These are phyloP conservation scores for Acyrthosiphon pisum DNA, from an alignment of 1,140 invertebrate genomes.

Conservation along the genomic window DNA sequence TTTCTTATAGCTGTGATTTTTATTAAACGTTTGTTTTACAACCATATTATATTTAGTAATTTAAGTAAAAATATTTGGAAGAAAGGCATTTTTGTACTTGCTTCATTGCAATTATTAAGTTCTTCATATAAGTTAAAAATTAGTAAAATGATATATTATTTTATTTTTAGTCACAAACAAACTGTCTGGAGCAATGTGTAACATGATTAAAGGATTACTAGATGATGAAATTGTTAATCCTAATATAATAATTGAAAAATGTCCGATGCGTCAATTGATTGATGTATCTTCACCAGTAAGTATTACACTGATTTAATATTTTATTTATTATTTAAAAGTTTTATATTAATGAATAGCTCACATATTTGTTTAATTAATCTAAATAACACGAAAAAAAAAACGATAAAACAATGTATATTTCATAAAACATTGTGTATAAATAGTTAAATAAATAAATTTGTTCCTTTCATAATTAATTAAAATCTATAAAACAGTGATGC, in stretches of 20 bases:
- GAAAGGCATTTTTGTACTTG: not conserved
- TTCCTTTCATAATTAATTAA: not conserved
- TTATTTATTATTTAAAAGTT: not conserved
- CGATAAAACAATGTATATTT: no score
- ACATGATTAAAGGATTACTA: slow-evolving; percentile 22
- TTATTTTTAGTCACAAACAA: slow-evolving; percentile 5
- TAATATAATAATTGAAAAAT: slow-evolving; percentile 28
- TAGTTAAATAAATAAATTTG: no score
- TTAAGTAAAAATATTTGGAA: not conserved
- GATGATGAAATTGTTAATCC: slow-evolving; percentile 36
- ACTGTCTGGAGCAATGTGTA: slow-evolving; percentile 40
- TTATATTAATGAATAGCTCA: not conserved
- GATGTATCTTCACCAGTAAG: slow-evolving; percentile 34
- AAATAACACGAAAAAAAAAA: not conserved
- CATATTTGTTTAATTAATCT: not conserved
- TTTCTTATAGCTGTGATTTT: not conserved
- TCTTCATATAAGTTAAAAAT: not conserved
- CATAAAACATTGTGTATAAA: no score
- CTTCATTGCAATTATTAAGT: not conserved
- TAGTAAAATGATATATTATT: not conserved
- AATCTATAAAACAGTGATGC: not conserved
- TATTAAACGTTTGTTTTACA: not conserved
- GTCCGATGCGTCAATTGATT: slow-evolving; percentile 20
- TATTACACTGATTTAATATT: not conserved
- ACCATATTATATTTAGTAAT: not conserved